Evolutionary conservation across 2,888 invertebrate species (phyloP), one percentile per base, ranked within the genome.

Genomic region (Xestia rhomboidea): DNA sequence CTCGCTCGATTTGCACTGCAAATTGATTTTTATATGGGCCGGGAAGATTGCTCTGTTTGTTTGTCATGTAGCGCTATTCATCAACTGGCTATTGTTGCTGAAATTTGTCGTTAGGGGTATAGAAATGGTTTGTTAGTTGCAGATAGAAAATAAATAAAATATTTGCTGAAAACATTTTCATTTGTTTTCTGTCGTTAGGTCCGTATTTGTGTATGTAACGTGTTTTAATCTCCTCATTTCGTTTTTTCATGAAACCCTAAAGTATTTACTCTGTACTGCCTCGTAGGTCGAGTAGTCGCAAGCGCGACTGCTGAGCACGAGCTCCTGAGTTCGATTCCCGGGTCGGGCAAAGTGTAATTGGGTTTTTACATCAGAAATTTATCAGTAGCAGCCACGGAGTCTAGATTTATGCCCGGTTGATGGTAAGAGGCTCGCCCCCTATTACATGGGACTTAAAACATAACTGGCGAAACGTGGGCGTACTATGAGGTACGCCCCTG

Each of bases 1-100:
- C 90, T 90, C 95, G 95, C 95, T 95, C 96, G 95, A 96, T 96
- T 96, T 95, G 92, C 95, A 95, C 93, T 93, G 94, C 89, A 95
- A 96, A 96, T 96, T 96, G 96, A 96, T 96, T 96, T 96, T 95
- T 95, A 94, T 95, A 92, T 92, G 89, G 92, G 89, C 85, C 81
- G 86, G 87, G 88, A 87, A 88, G 88, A 82, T 86, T 86, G 79
- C 79, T 72, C 66, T 84, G 74, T 84, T 80, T 79, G 80, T 83
- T 81, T 77, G 77, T 84, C 81, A 69, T 84, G 60, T 62, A 66
- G 30, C 57, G 66, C 66, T 60, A 75, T 78, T 84, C 69, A 82
- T 83, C 81, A 84, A 57, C 54, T 69, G 18, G 15, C 54, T 76
- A 60, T 74, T 76, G 63, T 79, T 67, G 74, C 54, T 75, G 67